Base-by-base conservation (phyloP, 2,888 invertebrate genomes). In the Amblyteles armatorius region DNA sequence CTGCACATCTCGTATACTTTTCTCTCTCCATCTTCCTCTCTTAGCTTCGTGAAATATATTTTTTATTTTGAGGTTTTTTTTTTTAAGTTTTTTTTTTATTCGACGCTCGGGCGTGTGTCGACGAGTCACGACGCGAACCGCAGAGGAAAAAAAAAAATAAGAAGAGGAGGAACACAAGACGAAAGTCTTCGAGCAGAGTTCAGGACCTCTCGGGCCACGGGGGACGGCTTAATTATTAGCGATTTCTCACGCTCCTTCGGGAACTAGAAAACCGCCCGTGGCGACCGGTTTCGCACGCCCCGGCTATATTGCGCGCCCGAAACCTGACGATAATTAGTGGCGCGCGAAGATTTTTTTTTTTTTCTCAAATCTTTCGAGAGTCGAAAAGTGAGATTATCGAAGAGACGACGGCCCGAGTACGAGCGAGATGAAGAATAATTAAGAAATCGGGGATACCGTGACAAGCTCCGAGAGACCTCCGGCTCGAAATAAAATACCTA, bases 251-350 rank as follows among this genome's bases (percentile, higher is more conserved):
- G 87, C 76, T 81, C 60, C 83, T 81, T 78, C 60, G 40, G 84
- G 60, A 71, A 19, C 60, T 69, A 82, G 83, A 84, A 87, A 86
- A 86, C 86, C 87, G 74, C 86, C 85, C 80, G 85, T 69, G 72
- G 87, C 76, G 89, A 55, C 65, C 63, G 73, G 72, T 73, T 65
- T 72, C 72, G 72, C 71, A 71, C 79, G 79, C 72, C 36, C 16
- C 50, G 72, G 29, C 44, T 60, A 69, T 85, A 83, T 60, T 26
- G 26, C 11, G 60, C 29, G 60, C 60, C 87, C 86, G 89, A 89
- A 89, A 60, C 29, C 84, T 88, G 85, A 22, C 87, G 83, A 84
- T 78, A 89, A 89, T 89, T 89, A 89, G 79, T 69, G 74, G 50
- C 60, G 73, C 52, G 72, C 29, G 71, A 63, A 36, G 73, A 36